These are phyloP conservation scores for Leucophenga montana DNA, from an alignment of 2,888 invertebrate species.

Conservation along the genomic window DNA sequence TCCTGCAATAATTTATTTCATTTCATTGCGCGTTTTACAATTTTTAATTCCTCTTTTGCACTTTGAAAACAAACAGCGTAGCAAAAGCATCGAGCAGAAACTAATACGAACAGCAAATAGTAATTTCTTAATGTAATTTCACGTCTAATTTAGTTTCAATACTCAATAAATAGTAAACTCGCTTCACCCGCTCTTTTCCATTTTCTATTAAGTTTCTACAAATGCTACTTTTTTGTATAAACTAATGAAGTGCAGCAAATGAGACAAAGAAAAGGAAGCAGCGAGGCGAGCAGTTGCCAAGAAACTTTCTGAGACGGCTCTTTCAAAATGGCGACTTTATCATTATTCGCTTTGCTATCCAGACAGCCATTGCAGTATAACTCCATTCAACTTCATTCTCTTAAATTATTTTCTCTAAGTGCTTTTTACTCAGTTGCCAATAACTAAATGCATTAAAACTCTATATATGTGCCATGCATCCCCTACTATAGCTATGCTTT, in stretches of 20 bases:
- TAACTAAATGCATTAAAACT: slow-evolving; percentile 25
- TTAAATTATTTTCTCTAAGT: neutral
- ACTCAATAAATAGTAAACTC: slow-evolving; percentile 47
- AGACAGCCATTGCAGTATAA: neutral
- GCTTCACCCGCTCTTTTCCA: neutral
- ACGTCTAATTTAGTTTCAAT: slow-evolving; percentile 58
- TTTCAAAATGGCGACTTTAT: slow-evolving; percentile 20
- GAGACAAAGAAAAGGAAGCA: no score
- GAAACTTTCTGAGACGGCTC: no score
- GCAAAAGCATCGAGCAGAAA: neutral
- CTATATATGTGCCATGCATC: neutral
- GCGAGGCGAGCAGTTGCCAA: no score
- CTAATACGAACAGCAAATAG: neutral
- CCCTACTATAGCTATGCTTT: no score
- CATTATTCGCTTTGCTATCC: neutral
- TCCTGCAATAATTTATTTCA: slow-evolving; percentile 7
- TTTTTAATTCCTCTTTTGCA: slow-evolving; percentile 25
- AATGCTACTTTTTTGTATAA: no score
- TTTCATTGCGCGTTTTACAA: slow-evolving; percentile 14
- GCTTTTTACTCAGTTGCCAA: slow-evolving; percentile 18
- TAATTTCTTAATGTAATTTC: slow-evolving; percentile 49
- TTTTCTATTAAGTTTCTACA: no score
- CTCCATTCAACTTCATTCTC: neutral
- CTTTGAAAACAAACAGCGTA: slow-evolving; percentile 17
- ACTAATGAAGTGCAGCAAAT: no score